Evolutionary conservation across 1,140 invertebrate genomes (phyloP).

Genomic region (Ostrea edulis): DNA sequence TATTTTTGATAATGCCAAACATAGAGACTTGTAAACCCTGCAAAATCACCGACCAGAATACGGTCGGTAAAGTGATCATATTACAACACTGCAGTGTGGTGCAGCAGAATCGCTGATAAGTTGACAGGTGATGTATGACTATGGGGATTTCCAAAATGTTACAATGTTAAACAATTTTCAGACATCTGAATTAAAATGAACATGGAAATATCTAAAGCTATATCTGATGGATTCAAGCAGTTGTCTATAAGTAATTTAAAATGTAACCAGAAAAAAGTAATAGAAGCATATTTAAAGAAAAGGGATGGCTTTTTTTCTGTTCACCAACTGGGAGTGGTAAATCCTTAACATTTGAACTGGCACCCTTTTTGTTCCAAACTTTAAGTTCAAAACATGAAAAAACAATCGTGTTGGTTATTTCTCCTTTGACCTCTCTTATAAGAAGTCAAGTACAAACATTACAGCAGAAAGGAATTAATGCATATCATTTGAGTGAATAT

Average conservation of each 20-base stretch:
- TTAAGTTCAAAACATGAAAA: neutral
- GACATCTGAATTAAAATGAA: no score
- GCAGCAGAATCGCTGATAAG: neutral
- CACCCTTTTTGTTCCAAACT: neutral
- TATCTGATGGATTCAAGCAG: neutral
- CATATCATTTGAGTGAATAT: neutral
- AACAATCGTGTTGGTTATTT: neutral
- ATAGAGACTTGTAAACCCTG: neutral
- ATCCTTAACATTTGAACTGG: slow-evolving; percentile 16
- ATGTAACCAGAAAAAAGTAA: neutral
- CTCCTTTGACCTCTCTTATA: neutral
- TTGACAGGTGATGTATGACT: neutral
- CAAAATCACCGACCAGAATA: neutral
- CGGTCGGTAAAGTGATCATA: neutral
- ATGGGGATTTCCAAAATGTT: no score
- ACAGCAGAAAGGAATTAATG: neutral
- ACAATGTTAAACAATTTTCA: no score
- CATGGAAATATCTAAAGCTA: neutral
- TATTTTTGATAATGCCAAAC: no score
- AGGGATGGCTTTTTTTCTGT: neutral
- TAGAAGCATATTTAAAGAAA: slow-evolving; percentile 1
- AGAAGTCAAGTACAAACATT: no score
- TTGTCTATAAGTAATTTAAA: neutral
- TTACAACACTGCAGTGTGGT: no score
- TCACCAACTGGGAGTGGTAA: neutral